Conservation (phyloP, 2,888 invertebrate species). For the Cylindroiulus punctatus region DNA sequence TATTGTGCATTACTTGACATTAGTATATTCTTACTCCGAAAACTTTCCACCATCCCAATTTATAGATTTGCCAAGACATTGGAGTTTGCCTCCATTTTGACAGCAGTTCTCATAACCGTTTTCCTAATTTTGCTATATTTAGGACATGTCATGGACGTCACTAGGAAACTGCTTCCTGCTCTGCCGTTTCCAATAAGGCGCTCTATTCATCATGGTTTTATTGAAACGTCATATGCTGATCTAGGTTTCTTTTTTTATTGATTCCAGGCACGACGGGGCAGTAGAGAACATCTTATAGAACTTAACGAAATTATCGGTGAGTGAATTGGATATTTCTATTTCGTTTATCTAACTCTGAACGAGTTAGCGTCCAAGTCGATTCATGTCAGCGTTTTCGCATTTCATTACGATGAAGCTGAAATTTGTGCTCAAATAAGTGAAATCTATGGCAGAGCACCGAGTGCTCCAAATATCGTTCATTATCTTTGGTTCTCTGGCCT, state of each 20-base stretch:
- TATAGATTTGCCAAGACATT: neutral
- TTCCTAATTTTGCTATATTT: constrained; percentile 32
- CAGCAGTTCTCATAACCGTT: neutral
- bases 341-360: neutral
- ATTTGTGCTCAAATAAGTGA: neutral
- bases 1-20: too few species aligned
- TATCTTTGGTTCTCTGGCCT: too few species aligned
- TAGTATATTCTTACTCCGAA: too few species aligned
- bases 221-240: constrained; percentile 32
- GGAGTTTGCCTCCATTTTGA: neutral
- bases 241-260: constrained; percentile 6
- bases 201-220: constrained; percentile 14
- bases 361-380: neutral
- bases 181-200: neutral
- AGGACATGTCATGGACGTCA: neutral
- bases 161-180: neutral
- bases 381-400: neutral
- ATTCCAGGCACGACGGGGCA: constrained; percentile 16
- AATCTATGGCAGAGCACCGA: too few species aligned
- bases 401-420: constrained; percentile 1
- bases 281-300: constrained; percentile 51
- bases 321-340: constrained; percentile 23
- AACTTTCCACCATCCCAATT: neutral
- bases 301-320: constrained; percentile 52
- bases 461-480: too few species aligned